These are phyloP conservation scores for Subacronicta megacephala DNA, from an alignment of 2,888 invertebrate genomes.

Conservation along the genomic window DNA sequence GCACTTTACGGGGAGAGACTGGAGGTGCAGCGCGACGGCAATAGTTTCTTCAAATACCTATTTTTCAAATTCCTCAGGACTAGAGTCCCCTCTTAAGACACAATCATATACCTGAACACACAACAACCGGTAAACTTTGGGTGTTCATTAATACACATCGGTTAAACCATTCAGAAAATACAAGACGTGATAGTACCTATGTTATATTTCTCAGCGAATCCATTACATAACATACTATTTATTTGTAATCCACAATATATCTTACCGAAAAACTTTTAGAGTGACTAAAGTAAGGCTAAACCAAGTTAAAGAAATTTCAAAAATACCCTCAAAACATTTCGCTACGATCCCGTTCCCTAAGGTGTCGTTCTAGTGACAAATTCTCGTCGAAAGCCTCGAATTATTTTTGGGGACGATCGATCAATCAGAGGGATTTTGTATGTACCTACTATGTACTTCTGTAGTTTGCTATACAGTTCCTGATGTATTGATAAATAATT, in stretches of 20 bases:
- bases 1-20: no score
- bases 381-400: conserved; percentile 70
- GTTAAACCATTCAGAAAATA: no score
- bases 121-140: no score
- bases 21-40: no score
- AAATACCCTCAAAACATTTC: conserved; percentile 46
- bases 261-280: background rate
- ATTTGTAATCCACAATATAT: background rate
- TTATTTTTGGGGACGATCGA: conserved; percentile 68
- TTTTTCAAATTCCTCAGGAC: no score
- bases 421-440: conserved; percentile 73
- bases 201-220: no score
- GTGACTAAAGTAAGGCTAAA: background rate
- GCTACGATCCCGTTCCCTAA: conserved; percentile 58
- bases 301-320: conserved; percentile 24
- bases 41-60: no score
- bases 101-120: no score
- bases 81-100: no score
- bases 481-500: background rate
- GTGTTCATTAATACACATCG: no score
- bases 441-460: conserved; percentile 26
- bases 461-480: conserved; percentile 24
- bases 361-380: conserved; percentile 78
- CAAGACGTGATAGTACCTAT: no score
- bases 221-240: no score